Evolutionary conservation across 2,888 invertebrate genomes (phyloP), one percentile per base, ranked within the genome.

Genomic region (Ophion ventricosus): DNA sequence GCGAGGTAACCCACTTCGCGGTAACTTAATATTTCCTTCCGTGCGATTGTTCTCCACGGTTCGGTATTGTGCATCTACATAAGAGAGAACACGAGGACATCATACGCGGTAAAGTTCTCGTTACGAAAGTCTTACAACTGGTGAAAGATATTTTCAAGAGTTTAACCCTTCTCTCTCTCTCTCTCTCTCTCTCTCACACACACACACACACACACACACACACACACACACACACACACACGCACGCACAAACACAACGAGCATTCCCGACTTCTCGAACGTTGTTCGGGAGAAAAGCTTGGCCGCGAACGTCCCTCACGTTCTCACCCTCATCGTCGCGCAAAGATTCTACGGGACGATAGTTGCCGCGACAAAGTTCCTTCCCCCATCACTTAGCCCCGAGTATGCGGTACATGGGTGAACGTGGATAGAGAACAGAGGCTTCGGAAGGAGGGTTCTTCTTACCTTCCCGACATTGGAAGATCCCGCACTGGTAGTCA

Each of bases 361-460:
- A 79, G 84, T 79, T 82, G 87, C 89, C 80, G 59, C 70, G 82
- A 78, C 80, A 77, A 84, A 85, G 82, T 86, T 85, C 85, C 66
- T 23, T 80, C 73, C 61, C 80, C 56, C 79, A 64, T 79, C 82
- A 80, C 82, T 86, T 85, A 77, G 80, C 72, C 66, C 40, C 40
- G 59, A 70, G 77, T 80, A 61, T 77, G 78, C 29, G 63, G 79
- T 80, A 56, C 57, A 80, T 57, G 40, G 56, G 43, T 54, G 74
- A 66, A 76, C 56, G 43, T 66, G 76, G 20, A 8, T 59, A 56
- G 64, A 40, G 54, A 59, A 54, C 29, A 78, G 64, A 67, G 74
- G 77, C 74, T 79, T 72, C 29, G n/a, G 59, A 43, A 20, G 14
- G 85, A 63, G 73, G 85, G 78, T 83, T 54, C 35, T 75, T 79